Percentiles rank a stretch among this genome's conserved stretches.
Conservation (phyloP, 2,797 vertebrate species). For the Pangasius sanitwongsei region DNA sequence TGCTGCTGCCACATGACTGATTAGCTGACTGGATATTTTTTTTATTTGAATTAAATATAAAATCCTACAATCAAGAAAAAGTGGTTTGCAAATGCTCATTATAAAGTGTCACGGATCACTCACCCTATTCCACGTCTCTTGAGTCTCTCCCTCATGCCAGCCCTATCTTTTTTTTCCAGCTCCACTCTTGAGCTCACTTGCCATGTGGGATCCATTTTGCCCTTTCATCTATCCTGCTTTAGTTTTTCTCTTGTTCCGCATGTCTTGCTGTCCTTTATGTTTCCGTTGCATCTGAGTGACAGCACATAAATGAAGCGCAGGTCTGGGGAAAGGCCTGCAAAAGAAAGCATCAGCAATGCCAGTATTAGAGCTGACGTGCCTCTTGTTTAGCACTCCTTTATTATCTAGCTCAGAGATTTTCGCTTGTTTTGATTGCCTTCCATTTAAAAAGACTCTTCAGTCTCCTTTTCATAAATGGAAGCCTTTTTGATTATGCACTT, state of each 20-base stretch:
- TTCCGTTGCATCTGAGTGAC: slow-evolving; percentile 6
- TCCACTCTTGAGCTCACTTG: slow-evolving; percentile 3
- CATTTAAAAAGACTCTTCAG: slow-evolving; percentile 5
- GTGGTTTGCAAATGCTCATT: background rate
- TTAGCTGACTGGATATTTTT: background rate
- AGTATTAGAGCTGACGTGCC: background rate
- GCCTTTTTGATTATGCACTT: background rate
- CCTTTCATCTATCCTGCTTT: slow-evolving; percentile 29
- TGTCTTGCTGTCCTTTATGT: slow-evolving; percentile 35
- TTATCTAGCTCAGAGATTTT: background rate
- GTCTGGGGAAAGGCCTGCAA: background rate
- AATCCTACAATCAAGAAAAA: background rate
- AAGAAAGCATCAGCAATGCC: background rate
- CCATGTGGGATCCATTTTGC: slow-evolving; percentile 20
- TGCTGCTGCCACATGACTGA: background rate
- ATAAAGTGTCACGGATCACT: background rate
- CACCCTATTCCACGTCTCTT: background rate
- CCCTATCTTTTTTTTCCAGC: background rate
- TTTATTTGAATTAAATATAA: background rate
- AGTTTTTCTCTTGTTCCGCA: slow-evolving; percentile 17
- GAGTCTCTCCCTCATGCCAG: background rate
- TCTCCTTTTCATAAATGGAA: background rate
- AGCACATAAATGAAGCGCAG: background rate
- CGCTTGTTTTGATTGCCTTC: slow-evolving; percentile 1
- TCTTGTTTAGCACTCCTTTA: slow-evolving; percentile 12